phyloP scores from a whole-genome alignment of 2,113 vertebrate genomes.

The Centropristis striata region DNA sequence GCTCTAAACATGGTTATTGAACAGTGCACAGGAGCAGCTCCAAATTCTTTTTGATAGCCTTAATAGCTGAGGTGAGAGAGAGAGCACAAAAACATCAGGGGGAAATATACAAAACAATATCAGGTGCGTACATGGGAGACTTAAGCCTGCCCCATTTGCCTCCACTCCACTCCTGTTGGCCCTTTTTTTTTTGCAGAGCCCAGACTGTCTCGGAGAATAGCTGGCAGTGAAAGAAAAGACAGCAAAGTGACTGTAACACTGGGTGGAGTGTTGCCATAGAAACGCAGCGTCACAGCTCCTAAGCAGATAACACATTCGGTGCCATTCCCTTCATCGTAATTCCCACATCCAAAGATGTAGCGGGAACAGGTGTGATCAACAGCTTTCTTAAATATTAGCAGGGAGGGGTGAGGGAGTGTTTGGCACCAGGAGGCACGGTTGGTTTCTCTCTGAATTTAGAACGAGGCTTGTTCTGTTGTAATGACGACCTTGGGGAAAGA shows the following conservation, averaged over 20 bases:
- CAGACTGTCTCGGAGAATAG: conserved; percentile 51
- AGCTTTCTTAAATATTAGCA: conserved; percentile 73
- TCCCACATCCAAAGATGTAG: conserved; percentile 70
- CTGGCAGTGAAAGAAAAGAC: conserved; percentile 57
- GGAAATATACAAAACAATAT: conserved; percentile 19
- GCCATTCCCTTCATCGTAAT: conserved; percentile 72
- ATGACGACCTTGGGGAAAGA: conserved; percentile 62
- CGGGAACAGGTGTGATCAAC: conserved; percentile 79
- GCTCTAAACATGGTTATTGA: conserved; percentile 55
- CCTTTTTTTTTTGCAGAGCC: conserved; percentile 29
- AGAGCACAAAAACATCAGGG: background rate
- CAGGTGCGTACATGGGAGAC: background rate
- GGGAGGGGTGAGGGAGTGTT: conserved; percentile 49
- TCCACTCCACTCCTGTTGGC: conserved; percentile 19
- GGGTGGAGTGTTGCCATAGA: conserved; percentile 84
- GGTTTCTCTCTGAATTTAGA: conserved; percentile 52
- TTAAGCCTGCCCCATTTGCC: conserved; percentile 15
- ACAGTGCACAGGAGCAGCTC: background rate
- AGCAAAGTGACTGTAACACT: conserved; percentile 72
- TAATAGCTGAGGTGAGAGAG: conserved; percentile 29
- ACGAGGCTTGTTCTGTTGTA: conserved; percentile 53
- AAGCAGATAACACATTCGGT: conserved; percentile 80
- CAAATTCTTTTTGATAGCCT: conserved; percentile 22
- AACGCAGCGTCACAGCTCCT: conserved; percentile 77
- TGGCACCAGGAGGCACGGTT: conserved; percentile 28